A percentile compares a stretch with the other conserved stretches of the same genome.
These are phyloP conservation scores for Mugil cephalus DNA, from an alignment of 2,113 vertebrate genomes.

Conservation along the genomic window DNA sequence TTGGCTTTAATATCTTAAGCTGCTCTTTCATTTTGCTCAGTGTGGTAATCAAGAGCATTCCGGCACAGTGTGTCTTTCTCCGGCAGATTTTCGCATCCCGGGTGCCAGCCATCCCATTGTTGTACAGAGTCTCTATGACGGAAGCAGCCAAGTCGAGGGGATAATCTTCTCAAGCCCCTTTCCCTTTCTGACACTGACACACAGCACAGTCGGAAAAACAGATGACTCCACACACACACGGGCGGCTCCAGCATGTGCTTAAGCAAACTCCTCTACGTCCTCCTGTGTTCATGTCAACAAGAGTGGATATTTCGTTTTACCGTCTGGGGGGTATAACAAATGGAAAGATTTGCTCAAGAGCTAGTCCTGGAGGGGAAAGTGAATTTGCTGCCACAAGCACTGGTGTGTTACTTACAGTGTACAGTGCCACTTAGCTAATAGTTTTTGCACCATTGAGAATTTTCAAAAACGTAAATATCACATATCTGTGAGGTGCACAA, in stretches of 20 bases:
- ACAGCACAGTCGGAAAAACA: constrained; percentile 3
- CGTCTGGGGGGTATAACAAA: too few species aligned
- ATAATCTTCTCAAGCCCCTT: constrained; percentile 41
- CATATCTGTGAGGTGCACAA: too few species aligned
- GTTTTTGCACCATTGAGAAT: too few species aligned
- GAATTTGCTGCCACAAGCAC: background rate
- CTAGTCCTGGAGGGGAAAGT: constrained; percentile 1
- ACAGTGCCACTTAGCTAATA: too few species aligned
- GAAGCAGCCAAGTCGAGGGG: constrained; percentile 45
- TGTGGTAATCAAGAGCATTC: constrained; percentile 43
- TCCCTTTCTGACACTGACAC: constrained; percentile 23
- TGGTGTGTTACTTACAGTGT: too few species aligned
- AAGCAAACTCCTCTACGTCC: constrained; percentile 17
- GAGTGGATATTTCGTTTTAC: too few species aligned
- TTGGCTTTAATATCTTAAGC: constrained; percentile 42
- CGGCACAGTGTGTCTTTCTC: constrained; percentile 2
- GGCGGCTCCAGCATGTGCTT: constrained; percentile 7
- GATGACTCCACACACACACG: background rate
- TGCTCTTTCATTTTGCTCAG: constrained; percentile 20
- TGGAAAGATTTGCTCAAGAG: background rate
- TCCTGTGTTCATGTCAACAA: constrained; percentile 3
- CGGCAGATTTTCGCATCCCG: constrained; percentile 13
- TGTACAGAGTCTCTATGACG: constrained; percentile 22
- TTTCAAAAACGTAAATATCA: too few species aligned
- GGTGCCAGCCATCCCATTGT: constrained; percentile 46